These are phyloP conservation scores for Muscina levida DNA, from an alignment of 2,888 invertebrate genomes.

Conservation along the genomic window DNA sequence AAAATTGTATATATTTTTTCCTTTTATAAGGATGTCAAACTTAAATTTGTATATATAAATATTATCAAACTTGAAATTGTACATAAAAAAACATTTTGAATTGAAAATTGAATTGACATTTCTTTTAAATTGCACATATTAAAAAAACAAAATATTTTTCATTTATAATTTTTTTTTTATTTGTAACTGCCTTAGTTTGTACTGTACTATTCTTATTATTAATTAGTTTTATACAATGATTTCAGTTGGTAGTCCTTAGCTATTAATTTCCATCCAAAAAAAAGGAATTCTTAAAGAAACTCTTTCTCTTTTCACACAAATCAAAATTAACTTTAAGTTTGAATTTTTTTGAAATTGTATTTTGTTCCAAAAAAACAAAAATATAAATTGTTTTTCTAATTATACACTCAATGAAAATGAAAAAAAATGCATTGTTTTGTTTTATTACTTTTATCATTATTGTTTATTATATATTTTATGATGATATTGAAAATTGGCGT, in stretches of 20 bases:
- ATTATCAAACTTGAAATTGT: slow-evolving; percentile 31
- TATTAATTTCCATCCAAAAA: slow-evolving; percentile 41
- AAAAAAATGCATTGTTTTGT: slow-evolving; percentile 38
- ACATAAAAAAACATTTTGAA: slow-evolving; percentile 35
- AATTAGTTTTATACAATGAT: slow-evolving; percentile 44
- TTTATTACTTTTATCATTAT: slow-evolving; percentile 58
- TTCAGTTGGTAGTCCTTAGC: slow-evolving; percentile 15
- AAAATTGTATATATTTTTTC: too few relatives aligned
- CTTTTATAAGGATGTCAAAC: slow-evolving; percentile 32
- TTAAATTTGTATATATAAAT: slow-evolving; percentile 50
- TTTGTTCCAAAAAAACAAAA: slow-evolving; percentile 47
- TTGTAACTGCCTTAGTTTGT: too few relatives aligned
- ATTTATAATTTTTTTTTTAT: slow-evolving; percentile 58
- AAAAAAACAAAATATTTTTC: slow-evolving; percentile 34
- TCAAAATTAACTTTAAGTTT: slow-evolving; percentile 80
- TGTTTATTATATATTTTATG: slow-evolving; percentile 21
- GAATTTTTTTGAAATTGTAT: slow-evolving; percentile 51
- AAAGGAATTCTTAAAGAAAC: slow-evolving; percentile 60
- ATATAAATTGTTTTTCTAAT: slow-evolving; percentile 67
- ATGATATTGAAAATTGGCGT: slow-evolving; percentile 35
- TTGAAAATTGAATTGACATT: background rate
- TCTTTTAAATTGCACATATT: slow-evolving; percentile 50
- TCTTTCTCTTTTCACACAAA: slow-evolving; percentile 67
- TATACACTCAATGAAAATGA: slow-evolving; percentile 46
- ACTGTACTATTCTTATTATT: slow-evolving; percentile 37